A percentile compares a stretch with the other conserved stretches of the same genome.
Evolutionary conservation across 2,113 vertebrate species (phyloP).

Genomic region (Gyps fulvus): DNA sequence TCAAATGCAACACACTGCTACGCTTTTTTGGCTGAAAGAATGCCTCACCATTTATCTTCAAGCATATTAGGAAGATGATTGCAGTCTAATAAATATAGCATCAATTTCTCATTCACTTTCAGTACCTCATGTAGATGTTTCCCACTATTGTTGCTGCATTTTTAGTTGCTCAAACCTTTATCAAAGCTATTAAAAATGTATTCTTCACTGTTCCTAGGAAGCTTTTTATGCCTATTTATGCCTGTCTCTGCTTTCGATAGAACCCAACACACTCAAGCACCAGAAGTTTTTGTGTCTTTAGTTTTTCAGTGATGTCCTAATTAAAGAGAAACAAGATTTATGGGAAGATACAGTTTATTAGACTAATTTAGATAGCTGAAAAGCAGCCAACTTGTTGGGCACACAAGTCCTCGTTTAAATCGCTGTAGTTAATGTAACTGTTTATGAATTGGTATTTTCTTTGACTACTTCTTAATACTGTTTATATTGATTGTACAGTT

Average conservation of each 20-base stretch:
- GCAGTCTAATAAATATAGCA: slow-evolving; percentile 56
- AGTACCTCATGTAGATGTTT: neutral
- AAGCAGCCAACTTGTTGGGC: neutral
- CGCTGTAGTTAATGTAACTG: neutral
- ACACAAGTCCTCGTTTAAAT: neutral
- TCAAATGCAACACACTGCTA: neutral
- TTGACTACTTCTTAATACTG: neutral
- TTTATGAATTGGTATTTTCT: neutral
- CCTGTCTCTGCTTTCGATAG: neutral
- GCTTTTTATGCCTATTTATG: neutral
- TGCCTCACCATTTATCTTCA: slow-evolving; percentile 27
- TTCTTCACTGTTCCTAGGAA: neutral
- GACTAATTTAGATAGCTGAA: neutral
- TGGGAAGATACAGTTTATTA: neutral
- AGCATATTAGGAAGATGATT: slow-evolving; percentile 4
- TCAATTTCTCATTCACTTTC: slow-evolving; percentile 24
- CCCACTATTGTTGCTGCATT: slow-evolving; percentile 8
- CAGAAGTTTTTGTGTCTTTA: neutral
- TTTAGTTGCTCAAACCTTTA: neutral
- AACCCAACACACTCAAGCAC: accelerated
- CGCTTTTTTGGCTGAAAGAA: neutral
- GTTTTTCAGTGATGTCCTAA: neutral
- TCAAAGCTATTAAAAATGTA: neutral
- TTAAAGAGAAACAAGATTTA: neutral
- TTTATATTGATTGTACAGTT: neutral